phyloP scores from a whole-genome alignment of 2,888 invertebrate genomes.

The Drosophila rellima region DNA sequence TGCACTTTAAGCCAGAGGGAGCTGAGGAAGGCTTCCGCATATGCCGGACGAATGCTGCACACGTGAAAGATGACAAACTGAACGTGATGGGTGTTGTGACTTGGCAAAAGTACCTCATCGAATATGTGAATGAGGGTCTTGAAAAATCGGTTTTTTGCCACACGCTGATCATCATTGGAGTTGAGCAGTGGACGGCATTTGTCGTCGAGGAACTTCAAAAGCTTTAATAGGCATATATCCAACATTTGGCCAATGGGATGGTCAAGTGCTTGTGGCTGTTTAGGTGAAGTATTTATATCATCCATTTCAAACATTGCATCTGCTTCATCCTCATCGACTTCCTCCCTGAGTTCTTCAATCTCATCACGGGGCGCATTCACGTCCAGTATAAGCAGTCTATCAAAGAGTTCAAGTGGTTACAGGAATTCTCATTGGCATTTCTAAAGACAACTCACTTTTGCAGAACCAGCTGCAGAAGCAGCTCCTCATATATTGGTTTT shows the following conservation, averaged over 20 bases:
- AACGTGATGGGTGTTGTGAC: constrained; percentile 92
- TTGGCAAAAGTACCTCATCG: constrained; percentile 92
- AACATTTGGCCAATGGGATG: constrained; percentile 89
- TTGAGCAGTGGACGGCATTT: constrained; percentile 59
- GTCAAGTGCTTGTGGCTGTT: constrained; percentile 81
- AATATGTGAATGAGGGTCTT: constrained; percentile 90
- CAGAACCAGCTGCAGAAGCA: constrained; percentile 91
- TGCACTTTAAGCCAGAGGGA: constrained; percentile 91
- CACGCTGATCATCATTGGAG: constrained; percentile 84
- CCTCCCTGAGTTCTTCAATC: constrained; percentile 87
- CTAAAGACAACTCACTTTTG: constrained; percentile 88
- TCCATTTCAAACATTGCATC: constrained; percentile 83
- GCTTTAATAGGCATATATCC: constrained; percentile 91
- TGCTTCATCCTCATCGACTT: constrained; percentile 85
- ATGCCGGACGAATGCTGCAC: constrained; percentile 88
- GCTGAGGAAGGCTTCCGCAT: constrained; percentile 89
- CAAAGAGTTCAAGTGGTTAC: neutral
- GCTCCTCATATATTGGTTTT: constrained; percentile 89
- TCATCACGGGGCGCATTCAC: constrained; percentile 88
- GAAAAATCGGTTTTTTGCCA: constrained; percentile 86
- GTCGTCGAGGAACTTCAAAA: constrained; percentile 89
- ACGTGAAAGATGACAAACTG: constrained; percentile 92
- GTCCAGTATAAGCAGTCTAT: constrained; percentile 91
- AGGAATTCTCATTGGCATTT: neutral
- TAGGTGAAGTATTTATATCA: constrained; percentile 38